Evolutionary conservation across 2,797 vertebrate genomes (phyloP).

Genomic region (Lacerta viridis): DNA sequence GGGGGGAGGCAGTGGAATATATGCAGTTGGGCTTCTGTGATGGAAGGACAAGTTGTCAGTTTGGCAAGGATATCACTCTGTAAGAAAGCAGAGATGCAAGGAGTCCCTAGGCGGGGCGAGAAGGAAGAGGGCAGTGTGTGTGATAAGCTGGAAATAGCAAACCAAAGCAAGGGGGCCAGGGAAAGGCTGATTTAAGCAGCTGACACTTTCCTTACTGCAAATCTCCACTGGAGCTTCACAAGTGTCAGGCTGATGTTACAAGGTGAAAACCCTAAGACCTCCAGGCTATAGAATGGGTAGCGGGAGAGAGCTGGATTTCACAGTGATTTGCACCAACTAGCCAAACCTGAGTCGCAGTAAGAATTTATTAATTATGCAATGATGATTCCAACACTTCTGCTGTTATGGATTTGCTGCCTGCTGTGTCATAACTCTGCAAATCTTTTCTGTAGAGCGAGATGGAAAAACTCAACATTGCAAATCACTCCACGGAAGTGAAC

Average conservation of each 20-base stretch:
- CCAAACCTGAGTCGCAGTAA: too few species aligned
- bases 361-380: too few species aligned
- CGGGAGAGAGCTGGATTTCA: background rate
- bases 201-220: background rate
- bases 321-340: background rate
- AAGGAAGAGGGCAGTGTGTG: background rate
- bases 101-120: background rate
- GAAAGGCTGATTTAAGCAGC: background rate
- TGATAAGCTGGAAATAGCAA: background rate
- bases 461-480: too few species aligned
- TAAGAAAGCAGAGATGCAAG: background rate
- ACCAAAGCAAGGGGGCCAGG: background rate
- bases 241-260: background rate
- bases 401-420: too few species aligned
- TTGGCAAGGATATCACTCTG: background rate
- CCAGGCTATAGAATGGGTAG: background rate
- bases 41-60: background rate
- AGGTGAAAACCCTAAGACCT: background rate
- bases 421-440: too few species aligned
- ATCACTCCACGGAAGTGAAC: too few species aligned
- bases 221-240: background rate
- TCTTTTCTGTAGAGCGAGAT: too few species aligned
- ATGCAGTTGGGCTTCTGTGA: background rate
- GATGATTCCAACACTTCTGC: too few species aligned
- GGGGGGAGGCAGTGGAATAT: background rate